phyloP scores from a whole-genome alignment of 2,113 vertebrate genomes.

The Melanerpes aurifrons region DNA sequence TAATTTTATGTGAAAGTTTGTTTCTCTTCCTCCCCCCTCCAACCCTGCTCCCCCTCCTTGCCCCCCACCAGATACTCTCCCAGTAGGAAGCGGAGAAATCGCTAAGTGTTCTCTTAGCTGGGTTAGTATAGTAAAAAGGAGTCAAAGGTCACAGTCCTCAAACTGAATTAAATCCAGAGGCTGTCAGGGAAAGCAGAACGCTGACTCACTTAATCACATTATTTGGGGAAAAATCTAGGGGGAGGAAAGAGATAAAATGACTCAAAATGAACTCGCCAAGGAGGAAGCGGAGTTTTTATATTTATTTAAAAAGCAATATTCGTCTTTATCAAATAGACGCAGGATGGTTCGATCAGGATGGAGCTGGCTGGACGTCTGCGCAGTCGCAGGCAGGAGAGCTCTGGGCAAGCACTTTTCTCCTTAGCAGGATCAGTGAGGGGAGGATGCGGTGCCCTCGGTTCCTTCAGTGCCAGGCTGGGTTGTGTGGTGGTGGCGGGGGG shows the following conservation, averaged over 20 bases:
- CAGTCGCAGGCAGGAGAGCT: constrained; percentile 13
- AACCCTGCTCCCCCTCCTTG: constrained; percentile 22
- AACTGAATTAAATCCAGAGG: constrained; percentile 84
- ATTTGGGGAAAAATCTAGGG: constrained; percentile 84
- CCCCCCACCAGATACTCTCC: constrained; percentile 75
- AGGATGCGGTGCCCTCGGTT: constrained; percentile 20
- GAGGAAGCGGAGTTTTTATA: constrained; percentile 83
- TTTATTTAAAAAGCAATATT: constrained; percentile 85
- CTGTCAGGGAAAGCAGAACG: constrained; percentile 80
- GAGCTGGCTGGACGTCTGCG: constrained; percentile 42
- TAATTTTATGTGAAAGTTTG: constrained; percentile 94
- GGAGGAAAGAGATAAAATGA: constrained; percentile 85
- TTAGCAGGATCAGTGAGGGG: constrained; percentile 20
- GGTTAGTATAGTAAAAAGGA: constrained; percentile 82
- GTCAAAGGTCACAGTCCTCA: constrained; percentile 88
- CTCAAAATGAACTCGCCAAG: constrained; percentile 84
- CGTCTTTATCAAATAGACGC: constrained; percentile 78
- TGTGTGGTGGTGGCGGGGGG: constrained; percentile 2
- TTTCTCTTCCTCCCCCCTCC: constrained; percentile 73
- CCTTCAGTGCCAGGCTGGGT: constrained; percentile 30
- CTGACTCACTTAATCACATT: constrained; percentile 87
- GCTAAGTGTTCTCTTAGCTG: constrained; percentile 85
- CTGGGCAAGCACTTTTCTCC: neutral
- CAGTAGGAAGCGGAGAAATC: constrained; percentile 82
- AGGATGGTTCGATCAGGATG: constrained; percentile 67